Evolutionary conservation across 2,888 invertebrate species (phyloP), one percentile per base, ranked within the genome.

Genomic region (Harpalus rubripes): DNA sequence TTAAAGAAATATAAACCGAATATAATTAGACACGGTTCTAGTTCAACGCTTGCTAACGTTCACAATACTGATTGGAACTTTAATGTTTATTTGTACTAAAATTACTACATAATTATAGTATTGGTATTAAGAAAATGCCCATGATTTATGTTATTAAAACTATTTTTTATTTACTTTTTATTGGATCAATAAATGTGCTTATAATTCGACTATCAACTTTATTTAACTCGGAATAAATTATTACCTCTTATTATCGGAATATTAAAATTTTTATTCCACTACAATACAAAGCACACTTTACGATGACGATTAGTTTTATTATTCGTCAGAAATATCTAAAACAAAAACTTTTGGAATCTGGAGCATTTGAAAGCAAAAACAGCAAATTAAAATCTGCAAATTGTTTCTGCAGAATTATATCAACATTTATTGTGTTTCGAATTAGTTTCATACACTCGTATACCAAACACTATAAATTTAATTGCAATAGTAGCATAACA

Each of bases 11-110:
- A 79, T 79, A 79, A 59, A 79, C 61, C 39, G 59, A 58, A 61
- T 79, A 59, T 79, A 79, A 79, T 79, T 79, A 79, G 79, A 61
- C 61, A 79, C 79, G 79, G 58, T 61, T 79, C 58, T 18, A 32
- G 58, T 61, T 58, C 79, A 79, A 58, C 79, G 78, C 32, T 78
- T 59, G 22, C 22, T 39, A 61, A 59, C 59, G 61, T 39, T 52
- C 59, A 79, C 59, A 79, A 61, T 79, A 59, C 41, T 32, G 59
- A 61, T 79, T 59, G 61, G 79, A 79, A 79, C 61, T 61, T 79
- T 61, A 79, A 61, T 61, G 59, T 22, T 41, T 79, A 79, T 79
- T 79, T 79, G 79, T 61, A 79, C 39, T 39, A 41, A 61, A 79
- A 58, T 41, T 79, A 79, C 61, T 59, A 18, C 26, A 58, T 79